A percentile compares a stretch with the other conserved stretches of the same genome.
These are phyloP conservation scores for Hemibagrus wyckioides DNA, from an alignment of 2,113 vertebrate genomes.

Conservation along the genomic window DNA sequence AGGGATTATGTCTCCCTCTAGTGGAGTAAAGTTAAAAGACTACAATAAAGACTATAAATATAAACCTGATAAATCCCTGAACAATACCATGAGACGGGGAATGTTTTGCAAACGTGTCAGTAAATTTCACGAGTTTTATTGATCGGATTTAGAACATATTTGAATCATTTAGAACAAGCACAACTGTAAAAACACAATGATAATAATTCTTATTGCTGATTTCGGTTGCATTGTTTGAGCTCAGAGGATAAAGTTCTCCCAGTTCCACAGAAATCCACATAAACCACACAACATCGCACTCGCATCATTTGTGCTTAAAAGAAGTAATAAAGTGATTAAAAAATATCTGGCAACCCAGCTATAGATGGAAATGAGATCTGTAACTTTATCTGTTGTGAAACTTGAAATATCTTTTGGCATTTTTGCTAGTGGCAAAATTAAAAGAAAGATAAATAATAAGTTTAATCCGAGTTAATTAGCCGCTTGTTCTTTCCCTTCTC, in stretches of 20 bases:
- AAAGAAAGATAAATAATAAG: not conserved
- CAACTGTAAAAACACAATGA: not conserved
- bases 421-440: not conserved
- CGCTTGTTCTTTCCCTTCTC: not conserved
- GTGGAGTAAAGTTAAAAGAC: not conserved
- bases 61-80: not conserved
- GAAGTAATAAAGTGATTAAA: not conserved
- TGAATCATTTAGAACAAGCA: not conserved
- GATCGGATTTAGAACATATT: not conserved
- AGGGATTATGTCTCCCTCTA: conserved; percentile 5
- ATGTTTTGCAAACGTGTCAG: not conserved
- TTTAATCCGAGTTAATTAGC: not conserved
- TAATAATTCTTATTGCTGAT: not conserved
- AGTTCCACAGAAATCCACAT: not conserved
- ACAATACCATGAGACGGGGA: not conserved
- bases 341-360: not conserved
- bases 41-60: not conserved
- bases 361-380: not conserved
- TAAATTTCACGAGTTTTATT: not conserved
- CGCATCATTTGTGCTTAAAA: not conserved
- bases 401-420: not conserved
- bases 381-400: not conserved
- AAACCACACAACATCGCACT: not conserved
- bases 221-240: not conserved
- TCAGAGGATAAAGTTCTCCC: not conserved